Evolutionary conservation across 2,797 vertebrate species (phyloP).

Genomic region (Hapalemur alaotrensis): DNA sequence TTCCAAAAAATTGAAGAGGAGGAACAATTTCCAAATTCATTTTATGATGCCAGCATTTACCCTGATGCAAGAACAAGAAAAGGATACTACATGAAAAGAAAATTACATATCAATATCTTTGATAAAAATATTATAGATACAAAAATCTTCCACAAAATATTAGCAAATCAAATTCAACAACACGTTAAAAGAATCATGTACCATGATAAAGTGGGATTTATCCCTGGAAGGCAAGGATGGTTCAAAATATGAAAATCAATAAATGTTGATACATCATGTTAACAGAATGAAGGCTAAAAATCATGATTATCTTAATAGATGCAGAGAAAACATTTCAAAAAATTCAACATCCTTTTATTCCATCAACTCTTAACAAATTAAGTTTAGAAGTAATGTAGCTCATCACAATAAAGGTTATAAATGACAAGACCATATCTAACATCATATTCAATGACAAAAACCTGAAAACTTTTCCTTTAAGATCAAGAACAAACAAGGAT

Average conservation of each 20-base stretch:
- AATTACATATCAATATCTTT: background rate
- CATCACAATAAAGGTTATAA: background rate
- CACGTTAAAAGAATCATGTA: background rate
- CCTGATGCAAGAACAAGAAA: too few species aligned
- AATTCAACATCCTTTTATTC: background rate
- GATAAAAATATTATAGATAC: background rate
- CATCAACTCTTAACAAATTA: background rate
- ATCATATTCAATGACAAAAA: background rate
- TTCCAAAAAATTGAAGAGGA: background rate
- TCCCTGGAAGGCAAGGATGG: background rate
- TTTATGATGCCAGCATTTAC: background rate
- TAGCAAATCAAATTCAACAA: background rate
- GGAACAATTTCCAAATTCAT: background rate
- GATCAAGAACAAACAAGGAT: background rate
- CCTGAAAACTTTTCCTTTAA: background rate
- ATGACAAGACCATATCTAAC: background rate
- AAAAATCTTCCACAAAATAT: background rate
- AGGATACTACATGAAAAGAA: background rate
- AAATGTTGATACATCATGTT: background rate
- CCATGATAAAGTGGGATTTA: background rate
- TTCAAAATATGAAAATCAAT: background rate
- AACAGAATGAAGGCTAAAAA: background rate
- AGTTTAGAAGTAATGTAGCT: background rate
- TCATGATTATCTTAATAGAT: background rate
- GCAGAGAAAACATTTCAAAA: background rate